Evolutionary conservation across 2,888 invertebrate species (phyloP).

Genomic region (Eumerus sabulonum): DNA sequence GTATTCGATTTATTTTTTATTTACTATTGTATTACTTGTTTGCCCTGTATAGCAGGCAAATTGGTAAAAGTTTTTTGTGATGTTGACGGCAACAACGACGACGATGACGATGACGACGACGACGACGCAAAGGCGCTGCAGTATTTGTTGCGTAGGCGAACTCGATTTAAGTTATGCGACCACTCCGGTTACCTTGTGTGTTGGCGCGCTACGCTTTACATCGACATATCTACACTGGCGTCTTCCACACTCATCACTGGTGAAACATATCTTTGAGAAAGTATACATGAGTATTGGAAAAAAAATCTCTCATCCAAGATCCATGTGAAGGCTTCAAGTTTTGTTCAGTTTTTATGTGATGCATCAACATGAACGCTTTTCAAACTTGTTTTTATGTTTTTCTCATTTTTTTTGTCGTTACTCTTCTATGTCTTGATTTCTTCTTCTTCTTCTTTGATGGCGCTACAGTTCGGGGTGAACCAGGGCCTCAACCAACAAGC

Average conservation of each 20-base stretch:
- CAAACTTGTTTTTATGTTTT: slow-evolving; percentile 57
- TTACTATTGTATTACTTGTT: too few species aligned
- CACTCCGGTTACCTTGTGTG: slow-evolving; percentile 64
- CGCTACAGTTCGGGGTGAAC: too few species aligned
- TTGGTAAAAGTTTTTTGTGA: slow-evolving; percentile 60
- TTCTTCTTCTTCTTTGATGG: too few species aligned
- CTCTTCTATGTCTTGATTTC: too few species aligned
- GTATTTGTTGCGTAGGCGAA: slow-evolving; percentile 68
- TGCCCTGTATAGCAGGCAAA: slow-evolving; percentile 18
- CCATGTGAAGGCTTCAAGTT: slow-evolving; percentile 46
- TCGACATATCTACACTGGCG: slow-evolving; percentile 62
- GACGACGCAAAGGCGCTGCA: slow-evolving; percentile 60
- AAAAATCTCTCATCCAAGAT: slow-evolving; percentile 10
- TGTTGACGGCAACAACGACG: too few species aligned
- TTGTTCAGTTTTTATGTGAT: slow-evolving; percentile 48
- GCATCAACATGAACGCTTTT: slow-evolving; percentile 51
- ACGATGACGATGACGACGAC: too few species aligned
- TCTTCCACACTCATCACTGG: slow-evolving; percentile 62
- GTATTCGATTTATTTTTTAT: slow-evolving; percentile 15
- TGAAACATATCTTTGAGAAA: slow-evolving; percentile 67
- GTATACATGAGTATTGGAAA: slow-evolving; percentile 46
- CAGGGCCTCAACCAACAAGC: too few species aligned
- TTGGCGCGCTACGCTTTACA: slow-evolving; percentile 29
- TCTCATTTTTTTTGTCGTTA: too few species aligned
- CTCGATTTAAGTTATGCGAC: slow-evolving; percentile 68